Base-by-base conservation (phyloP, 2,797 vertebrate genomes). In the Selene dorsalis region DNA sequence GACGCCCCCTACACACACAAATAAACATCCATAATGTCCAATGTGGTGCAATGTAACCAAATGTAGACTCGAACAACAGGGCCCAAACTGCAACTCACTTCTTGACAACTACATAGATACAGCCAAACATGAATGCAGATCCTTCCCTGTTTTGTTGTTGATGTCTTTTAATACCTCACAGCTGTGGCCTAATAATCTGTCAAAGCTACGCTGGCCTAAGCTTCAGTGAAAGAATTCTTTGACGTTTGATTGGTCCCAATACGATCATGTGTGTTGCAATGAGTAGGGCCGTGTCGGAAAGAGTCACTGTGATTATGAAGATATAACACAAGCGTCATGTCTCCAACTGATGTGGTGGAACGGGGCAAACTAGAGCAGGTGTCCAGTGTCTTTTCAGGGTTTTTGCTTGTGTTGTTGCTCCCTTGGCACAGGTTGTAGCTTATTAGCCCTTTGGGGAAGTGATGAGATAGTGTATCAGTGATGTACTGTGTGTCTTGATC, bases 391-490 rank as follows among this genome's bases (percentile, higher is more conserved):
- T 55, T 72, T 20, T 41, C 35, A 6, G 48, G 35, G 10, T 60
- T 69, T 74, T 39, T 77, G 28, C 79, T 83, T 73, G n/a, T 16
- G 13, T 58, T 63, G 38, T 61, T 35, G 28, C 22, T 71, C 22
- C 10, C 12, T 39, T 58, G 38, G 43, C 18, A n/a, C 62, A 26
- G 12, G 43, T 72, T 26, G 52, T 41, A 11, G 3, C 61, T 69
- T 71, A 61, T 66, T 58, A 22, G 38, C 64, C 43, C 20, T 30
- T 73, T 22, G 45, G 65, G 56, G 66, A 47, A 69, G 24, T 24
- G 28, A 74, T 66, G 52, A 66, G 47, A 26, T 57, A 4, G 13
- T 39, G 45, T 57, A 77, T 48, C 16, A 32, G 22, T 68, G 41
- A 79, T 18, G 47, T n/a, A 41, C 24, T 53, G 6, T 30, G 8